Base-by-base conservation (phyloP, 1,140 invertebrate species). In the Heterodera schachtii region DNA sequence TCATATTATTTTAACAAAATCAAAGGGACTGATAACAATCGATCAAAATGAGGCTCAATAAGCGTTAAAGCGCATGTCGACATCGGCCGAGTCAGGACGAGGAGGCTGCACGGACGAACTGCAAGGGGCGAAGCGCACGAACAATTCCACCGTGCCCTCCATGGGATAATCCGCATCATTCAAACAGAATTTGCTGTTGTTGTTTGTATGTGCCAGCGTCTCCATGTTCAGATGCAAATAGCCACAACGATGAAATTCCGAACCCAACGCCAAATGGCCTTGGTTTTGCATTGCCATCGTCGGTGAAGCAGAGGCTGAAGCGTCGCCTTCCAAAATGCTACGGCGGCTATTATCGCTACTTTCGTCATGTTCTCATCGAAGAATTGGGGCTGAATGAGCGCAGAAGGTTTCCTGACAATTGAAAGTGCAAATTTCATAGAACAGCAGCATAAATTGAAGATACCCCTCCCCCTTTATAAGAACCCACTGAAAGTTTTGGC, bases 401-500 rank as follows among this genome's bases (percentile, higher is more conserved):
- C 57, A 64, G 5, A 13, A 64, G 57, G 16, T 19, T 64, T 13
- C 57, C 57, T 64, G 57, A 19, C 11, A 3, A 52, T 52, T 52
- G 16, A 52, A 52, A n/a, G n/a, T n/a, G n/a, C n/a, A n/a, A n/a
- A n/a, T n/a, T n/a, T n/a, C n/a, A n/a, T n/a, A n/a, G 31, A 1
- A 31, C 1, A 31, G 31, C 1, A 31, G 31, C 31, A 31, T 31
- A 31, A 31, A 31, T 31, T 31, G 31, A 31, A 31, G 31, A 31
- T 1, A 31, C 31, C 31, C 31, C 31, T 31, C 49, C 49, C 11
- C 49, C 49, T 52, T 52, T 52, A 11, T 52, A 31, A 16, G 57
- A 78, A 78, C 77, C 70, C n/a, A 78, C 77, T 21, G 64, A 78
- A 78, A 43, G 77, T 43, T 78, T 47, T 78, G 1, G 77, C 77